Evolutionary conservation across 2,888 invertebrate genomes (phyloP).

Genomic region (Drosophila demipolita): DNA sequence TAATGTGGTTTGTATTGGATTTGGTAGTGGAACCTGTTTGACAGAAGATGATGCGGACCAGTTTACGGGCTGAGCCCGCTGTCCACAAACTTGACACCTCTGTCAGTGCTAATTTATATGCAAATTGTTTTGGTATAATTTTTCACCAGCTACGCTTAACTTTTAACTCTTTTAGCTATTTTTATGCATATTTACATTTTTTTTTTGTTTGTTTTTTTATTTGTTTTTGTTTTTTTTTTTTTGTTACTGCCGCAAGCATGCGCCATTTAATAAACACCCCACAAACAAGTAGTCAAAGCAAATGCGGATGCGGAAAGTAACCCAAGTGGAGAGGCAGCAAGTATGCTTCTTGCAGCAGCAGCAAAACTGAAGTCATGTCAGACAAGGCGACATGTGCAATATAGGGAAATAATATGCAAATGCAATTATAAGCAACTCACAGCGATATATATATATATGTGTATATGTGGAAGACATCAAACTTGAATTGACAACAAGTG

Average conservation of each 20-base stretch:
- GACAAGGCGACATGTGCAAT: slow-evolving; percentile 75
- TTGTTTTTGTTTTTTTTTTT: slow-evolving; percentile 27
- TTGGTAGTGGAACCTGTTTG: slow-evolving; percentile 4
- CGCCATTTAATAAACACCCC: slow-evolving; percentile 73
- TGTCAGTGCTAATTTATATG: slow-evolving; percentile 73
- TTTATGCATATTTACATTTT: background rate
- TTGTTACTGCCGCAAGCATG: slow-evolving; percentile 57
- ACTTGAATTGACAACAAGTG: slow-evolving; percentile 26
- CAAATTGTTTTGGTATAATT: slow-evolving; percentile 71
- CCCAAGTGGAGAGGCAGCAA: slow-evolving; percentile 21
- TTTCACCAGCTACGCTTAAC: slow-evolving; percentile 45
- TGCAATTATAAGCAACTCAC: slow-evolving; percentile 75
- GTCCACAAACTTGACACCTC: slow-evolving; percentile 61
- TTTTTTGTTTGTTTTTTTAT: slow-evolving; percentile 2
- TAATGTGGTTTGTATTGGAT: slow-evolving; percentile 5
- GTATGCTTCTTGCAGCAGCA: slow-evolving; percentile 4
- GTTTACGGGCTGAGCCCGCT: slow-evolving; percentile 4
- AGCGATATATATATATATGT: slow-evolving; percentile 28
- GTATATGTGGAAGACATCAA: slow-evolving; percentile 49
- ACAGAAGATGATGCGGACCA: background rate
- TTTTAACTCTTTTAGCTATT: slow-evolving; percentile 45
- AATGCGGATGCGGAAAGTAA: slow-evolving; percentile 28
- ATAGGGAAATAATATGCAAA: slow-evolving; percentile 80
- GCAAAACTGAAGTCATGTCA: slow-evolving; percentile 65
- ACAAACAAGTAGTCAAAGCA: slow-evolving; percentile 33